Base-by-base conservation (phyloP, 2,888 invertebrate genomes). In the Rotaria sp. region DNA sequence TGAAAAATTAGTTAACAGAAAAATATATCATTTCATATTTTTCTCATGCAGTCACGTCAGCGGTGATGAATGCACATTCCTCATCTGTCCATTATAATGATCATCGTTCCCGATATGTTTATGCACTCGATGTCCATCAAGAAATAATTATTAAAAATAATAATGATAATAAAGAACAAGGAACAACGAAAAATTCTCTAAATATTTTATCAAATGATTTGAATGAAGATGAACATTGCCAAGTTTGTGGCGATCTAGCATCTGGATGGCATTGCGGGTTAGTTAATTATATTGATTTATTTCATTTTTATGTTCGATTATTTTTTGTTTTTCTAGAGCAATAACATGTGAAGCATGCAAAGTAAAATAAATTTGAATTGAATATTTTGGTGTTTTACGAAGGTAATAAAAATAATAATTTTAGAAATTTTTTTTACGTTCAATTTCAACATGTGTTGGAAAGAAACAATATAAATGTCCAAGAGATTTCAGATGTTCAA, bases 381-480 rank as follows among this genome's bases (percentile, higher is more conserved):
- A 3, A 30, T 30, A 3, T 67, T 67, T 67, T 30, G 4, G 30
- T 30, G 5, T 30, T 30, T 30, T 30, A 15, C 11, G 13, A 8
- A 45, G 21, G n/a, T 11, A 80, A 5, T 18, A 18, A 50, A 50
- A 50, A 18, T 50, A 21, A 24, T 45, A 5, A 26, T 80, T n/a
- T 24, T 80, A 80, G 80, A 80, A 80, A 45, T 80, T 80, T 80
- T 80, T 80, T 15, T 21, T 80, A 38, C 80, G 80, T 45, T 80
- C 80, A 80, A 80, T 80, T n/a, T 45, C 80, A 45, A 80, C 80
- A n/a, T 45, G 80, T 80, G 45, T 45, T 45, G 80, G 80, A 41
- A 80, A 45, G 15, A 80, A 45, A 80, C 45, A 80, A 15, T 80
- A 80, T 80, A 80, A 80, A 80, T 80, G 80, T 80, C 80, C 45